Percentiles rank a stretch among this genome's conserved stretches.
These are phyloP conservation scores for Sander vitreus DNA, from an alignment of 2,113 vertebrate genomes.

Conservation along the genomic window DNA sequence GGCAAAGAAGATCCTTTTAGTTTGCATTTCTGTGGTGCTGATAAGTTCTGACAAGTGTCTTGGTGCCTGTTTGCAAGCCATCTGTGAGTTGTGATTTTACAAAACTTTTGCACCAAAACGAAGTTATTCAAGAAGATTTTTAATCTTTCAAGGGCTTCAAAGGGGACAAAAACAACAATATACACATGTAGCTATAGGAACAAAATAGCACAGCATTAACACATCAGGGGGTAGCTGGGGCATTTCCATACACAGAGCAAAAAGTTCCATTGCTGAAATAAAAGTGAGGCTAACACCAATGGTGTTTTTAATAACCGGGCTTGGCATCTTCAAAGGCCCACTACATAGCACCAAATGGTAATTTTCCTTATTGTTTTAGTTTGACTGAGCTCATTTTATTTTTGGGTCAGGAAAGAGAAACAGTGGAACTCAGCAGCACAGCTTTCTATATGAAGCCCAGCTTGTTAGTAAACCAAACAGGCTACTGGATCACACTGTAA, in stretches of 20 bases:
- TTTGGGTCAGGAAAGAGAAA: constrained; percentile 21
- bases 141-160: constrained; percentile 18
- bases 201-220: constrained; percentile 45
- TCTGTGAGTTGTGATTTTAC: constrained; percentile 36
- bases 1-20: not conserved
- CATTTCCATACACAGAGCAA: constrained; percentile 7
- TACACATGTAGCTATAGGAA: constrained; percentile 42
- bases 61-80: constrained; percentile 16
- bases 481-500: constrained; percentile 64
- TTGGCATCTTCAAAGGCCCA: not conserved
- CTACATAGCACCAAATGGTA: not conserved
- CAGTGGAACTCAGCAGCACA: constrained; percentile 10
- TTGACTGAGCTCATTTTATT: constrained; percentile 16
- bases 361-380: constrained; percentile 29
- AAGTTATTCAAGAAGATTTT: constrained; percentile 32
- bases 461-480: constrained; percentile 56
- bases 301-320: not conserved
- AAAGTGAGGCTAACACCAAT: constrained; percentile 2
- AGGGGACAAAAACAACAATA: constrained; percentile 21
- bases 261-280: constrained; percentile 30
- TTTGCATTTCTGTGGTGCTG: not conserved
- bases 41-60: constrained; percentile 12
- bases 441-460: constrained; percentile 54
- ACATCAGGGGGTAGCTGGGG: constrained; percentile 30
- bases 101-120: constrained; percentile 28